Evolutionary conservation across 2,113 vertebrate species (phyloP).

Genomic region (Penelope pileata): DNA sequence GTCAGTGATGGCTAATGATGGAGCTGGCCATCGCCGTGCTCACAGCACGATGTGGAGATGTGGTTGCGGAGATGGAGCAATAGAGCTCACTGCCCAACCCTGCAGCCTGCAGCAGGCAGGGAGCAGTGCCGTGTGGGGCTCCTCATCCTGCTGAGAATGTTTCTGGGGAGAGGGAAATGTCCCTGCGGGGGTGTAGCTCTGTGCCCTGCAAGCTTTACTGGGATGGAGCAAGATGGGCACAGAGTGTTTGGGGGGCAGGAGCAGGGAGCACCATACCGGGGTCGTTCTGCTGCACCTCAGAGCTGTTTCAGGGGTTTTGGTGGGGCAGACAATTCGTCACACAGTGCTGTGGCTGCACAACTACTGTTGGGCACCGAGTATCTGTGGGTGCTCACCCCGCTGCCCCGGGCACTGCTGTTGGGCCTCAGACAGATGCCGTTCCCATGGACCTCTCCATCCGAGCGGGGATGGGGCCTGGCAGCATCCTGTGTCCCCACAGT

Average conservation of each 20-base stretch:
- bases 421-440: not conserved
- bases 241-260: fast-evolving
- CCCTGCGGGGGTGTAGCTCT: not conserved
- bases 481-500: not conserved
- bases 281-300: fast-evolving
- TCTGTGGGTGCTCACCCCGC: not conserved
- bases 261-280: not conserved
- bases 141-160: too few relatives aligned
- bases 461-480: not conserved
- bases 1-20: not conserved
- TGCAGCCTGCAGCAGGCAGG: not conserved
- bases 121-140: too few relatives aligned
- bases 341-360: not conserved
- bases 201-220: not conserved
- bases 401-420: not conserved
- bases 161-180: not conserved
- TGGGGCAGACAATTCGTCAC: not conserved
- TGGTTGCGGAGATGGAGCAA: fast-evolving
- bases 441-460: not conserved
- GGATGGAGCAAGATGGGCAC: not conserved
- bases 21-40: fast-evolving
- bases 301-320: not conserved
- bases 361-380: not conserved
- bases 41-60: not conserved
- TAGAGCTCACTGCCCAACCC: too few relatives aligned